Percentiles rank a stretch among this genome's conserved stretches.
These are phyloP conservation scores for Lerista edwardsae DNA, from an alignment of 2,797 vertebrate genomes.

Conservation along the genomic window DNA sequence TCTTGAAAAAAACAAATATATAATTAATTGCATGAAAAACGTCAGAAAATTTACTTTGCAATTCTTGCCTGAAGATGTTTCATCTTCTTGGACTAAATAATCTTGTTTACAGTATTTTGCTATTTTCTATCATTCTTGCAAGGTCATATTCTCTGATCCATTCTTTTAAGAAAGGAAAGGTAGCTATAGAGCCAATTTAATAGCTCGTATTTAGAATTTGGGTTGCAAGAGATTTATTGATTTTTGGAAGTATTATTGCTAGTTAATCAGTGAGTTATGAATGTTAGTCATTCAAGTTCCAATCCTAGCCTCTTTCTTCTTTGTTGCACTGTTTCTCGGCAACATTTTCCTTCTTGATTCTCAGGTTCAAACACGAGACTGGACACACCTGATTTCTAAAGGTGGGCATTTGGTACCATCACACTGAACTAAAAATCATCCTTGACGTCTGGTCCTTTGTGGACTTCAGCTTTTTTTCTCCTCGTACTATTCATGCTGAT, in stretches of 20 bases:
- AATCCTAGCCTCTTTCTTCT: neutral
- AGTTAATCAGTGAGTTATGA: slow-evolving; percentile 4
- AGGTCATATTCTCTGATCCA: neutral
- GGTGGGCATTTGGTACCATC: neutral
- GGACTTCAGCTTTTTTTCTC: neutral
- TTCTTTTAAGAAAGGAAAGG: neutral
- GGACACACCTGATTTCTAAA: fast-evolving
- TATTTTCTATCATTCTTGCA: neutral
- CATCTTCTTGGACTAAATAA: neutral
- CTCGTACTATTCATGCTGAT: slow-evolving; percentile 35
- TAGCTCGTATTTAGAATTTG: neutral
- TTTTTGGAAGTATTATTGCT: neutral
- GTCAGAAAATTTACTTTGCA: neutral
- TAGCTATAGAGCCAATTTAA: neutral
- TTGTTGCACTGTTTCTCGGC: neutral
- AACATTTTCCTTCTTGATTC: neutral
- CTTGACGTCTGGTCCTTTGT: neutral
- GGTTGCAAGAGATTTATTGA: neutral
- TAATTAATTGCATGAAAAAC: neutral
- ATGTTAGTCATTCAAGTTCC: slow-evolving; percentile 20
- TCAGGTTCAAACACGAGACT: neutral
- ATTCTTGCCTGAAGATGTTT: neutral
- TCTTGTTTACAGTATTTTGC: neutral
- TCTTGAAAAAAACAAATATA: neutral
- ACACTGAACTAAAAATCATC: neutral